A percentile compares a stretch with the other conserved stretches of the same genome.
phyloP scores from a whole-genome alignment of 2,888 invertebrate species.

The Sphaerophoria rueppellii region DNA sequence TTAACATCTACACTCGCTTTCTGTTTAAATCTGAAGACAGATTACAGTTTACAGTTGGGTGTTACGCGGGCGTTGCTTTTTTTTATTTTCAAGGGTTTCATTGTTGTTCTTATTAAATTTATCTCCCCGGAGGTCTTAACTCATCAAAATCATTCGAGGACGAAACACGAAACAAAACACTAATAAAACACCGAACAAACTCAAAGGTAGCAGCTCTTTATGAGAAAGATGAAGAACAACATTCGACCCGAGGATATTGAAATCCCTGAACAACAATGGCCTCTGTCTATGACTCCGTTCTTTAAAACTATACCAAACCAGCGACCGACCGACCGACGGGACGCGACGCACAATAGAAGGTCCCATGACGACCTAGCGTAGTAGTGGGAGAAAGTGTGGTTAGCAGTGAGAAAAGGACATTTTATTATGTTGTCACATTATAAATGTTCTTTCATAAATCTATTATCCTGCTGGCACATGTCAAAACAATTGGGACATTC shows the following conservation, averaged over 20 bases:
- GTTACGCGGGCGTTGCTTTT: not conserved
- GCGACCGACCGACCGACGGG: too few relatives aligned
- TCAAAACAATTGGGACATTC: conserved; percentile 31
- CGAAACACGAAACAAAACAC: conserved; percentile 14
- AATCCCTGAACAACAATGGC: conserved; percentile 51
- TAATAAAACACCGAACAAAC: not conserved
- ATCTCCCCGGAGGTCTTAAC: conserved; percentile 37
- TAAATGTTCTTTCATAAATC: conserved; percentile 65
- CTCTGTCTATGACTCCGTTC: conserved; percentile 19
- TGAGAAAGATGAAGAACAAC: not conserved
- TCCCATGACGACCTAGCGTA: not conserved
- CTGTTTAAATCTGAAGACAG: conserved; percentile 44
- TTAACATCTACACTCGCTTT: conserved; percentile 55
- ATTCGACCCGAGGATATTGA: conserved; percentile 53
- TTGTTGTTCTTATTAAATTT: conserved; percentile 38
- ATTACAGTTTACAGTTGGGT: conserved; percentile 27
- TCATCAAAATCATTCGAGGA: conserved; percentile 37
- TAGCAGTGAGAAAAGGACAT: conserved; percentile 48
- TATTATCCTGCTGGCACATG: conserved; percentile 59
- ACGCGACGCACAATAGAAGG: too few relatives aligned
- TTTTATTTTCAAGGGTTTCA: not conserved
- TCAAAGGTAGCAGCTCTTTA: not conserved
- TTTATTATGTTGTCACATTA: conserved; percentile 61
- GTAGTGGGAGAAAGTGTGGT: conserved; percentile 21
- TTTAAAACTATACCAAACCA: not conserved